Base-by-base conservation (phyloP, 1,140 invertebrate species). In the Apis mellifera region DNA sequence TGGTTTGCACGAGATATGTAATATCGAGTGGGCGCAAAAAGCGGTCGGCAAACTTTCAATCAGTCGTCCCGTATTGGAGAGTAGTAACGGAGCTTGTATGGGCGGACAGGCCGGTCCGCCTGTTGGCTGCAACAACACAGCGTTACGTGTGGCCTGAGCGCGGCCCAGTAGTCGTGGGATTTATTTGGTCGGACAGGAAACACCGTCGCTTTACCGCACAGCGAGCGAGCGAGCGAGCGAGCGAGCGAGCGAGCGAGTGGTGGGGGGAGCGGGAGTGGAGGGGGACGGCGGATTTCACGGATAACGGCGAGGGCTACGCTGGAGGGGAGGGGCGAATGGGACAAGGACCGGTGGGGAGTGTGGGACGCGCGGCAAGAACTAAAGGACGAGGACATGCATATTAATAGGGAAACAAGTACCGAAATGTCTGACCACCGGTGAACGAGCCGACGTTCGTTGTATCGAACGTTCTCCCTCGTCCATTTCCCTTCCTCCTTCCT, bases 161-260 rank as follows among this genome's bases (percentile, higher is more conserved):
- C 62, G 73, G 32, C 32, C 32, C 89, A 90, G 86, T 90, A 88
- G 88, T 92, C 89, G 89, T 91, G 91, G 91, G 89, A 93, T 93
- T 93, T 93, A 93, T 93, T 93, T 91, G 88, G 86, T 86, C 89
- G 84, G 89, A 91, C 91, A 92, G 91, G 90, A 93, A 93, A 92
- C 92, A 93, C 81, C 85, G 90, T 83, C 86, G 86, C 84, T 84
- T 78, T 80, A 83, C 87, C 85, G 78, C 86, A 84, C 65, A 59
- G 26, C 1, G 32, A 3, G 32, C 2, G 32, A 32, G 32, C 1
- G 26, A 32, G 26, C 1, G 26, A 32, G 26, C 26, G 26, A 32
- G 26, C 1, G 26, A 32, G 26, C 26, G 26, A 32, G 26, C n/a
- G n/a, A n/a, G n/a, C n/a, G n/a, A n/a, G n/a, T n/a, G n/a, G n/a